A percentile compares a stretch with the other conserved stretches of the same genome.
Evolutionary conservation across 2,888 invertebrate genomes (phyloP).

Genomic region (Athetis lepigone): DNA sequence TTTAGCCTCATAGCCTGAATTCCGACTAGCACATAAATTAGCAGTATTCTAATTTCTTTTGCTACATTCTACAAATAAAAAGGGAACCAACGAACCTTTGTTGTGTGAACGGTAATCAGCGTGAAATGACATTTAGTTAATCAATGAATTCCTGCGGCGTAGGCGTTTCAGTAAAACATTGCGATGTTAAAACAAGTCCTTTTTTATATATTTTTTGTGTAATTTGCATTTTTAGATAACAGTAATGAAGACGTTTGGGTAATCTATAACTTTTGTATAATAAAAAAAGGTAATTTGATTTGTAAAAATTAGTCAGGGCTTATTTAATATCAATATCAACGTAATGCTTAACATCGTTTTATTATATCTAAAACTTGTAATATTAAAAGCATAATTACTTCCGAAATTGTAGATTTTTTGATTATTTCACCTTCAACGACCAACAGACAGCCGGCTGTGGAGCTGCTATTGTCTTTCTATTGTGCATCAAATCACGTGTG

Average conservation of each 20-base stretch:
- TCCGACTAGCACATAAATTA: background rate
- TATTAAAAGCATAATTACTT: too few species aligned
- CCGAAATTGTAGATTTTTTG: too few species aligned
- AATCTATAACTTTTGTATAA: too few species aligned
- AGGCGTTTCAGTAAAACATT: background rate
- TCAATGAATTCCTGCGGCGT: slow-evolving; percentile 13
- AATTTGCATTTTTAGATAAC: background rate
- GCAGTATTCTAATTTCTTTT: slow-evolving; percentile 15
- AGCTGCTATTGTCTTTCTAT: too few species aligned
- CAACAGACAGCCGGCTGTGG: too few species aligned
- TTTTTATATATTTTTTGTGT: slow-evolving; percentile 7
- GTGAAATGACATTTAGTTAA: slow-evolving; percentile 21
- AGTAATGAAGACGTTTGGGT: background rate
- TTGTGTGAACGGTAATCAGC: slow-evolving; percentile 40
- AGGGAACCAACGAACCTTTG: slow-evolving; percentile 31
- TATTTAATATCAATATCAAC: too few species aligned
- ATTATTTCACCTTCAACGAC: too few species aligned
- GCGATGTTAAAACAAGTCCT: background rate
- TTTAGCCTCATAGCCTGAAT: background rate
- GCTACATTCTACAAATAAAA: slow-evolving; percentile 5
- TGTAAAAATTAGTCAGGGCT: too few species aligned
- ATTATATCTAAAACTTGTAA: too few species aligned
- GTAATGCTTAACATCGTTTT: too few species aligned
- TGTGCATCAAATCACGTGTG: too few species aligned
- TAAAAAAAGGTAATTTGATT: too few species aligned